Evolutionary conservation across 1,140 invertebrate genomes (phyloP), one percentile per base, ranked within the genome.

Genomic region (Berghia stephanieae): DNA sequence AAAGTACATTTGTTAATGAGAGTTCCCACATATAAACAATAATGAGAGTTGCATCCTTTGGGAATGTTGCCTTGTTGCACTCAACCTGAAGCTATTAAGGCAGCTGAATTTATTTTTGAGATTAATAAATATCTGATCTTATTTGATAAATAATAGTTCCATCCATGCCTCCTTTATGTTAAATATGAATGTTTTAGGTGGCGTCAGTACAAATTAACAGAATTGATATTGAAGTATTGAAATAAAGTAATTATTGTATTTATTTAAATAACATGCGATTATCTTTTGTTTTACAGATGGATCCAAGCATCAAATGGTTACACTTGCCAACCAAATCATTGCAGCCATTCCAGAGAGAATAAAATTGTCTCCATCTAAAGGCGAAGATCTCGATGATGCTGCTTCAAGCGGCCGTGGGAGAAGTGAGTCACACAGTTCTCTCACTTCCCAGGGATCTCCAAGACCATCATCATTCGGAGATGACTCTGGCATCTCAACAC

Each of bases 321-420:
- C 96, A 72, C 91, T 99, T 85, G 97, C 97, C 67, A 96, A 98
- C 88, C 96, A 98, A 91, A 98, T 99, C 83, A 98, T 99, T 85
- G 97, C 96, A 46, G 97, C 97, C 10, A 96, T 98, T 92, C 97
- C 97, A 73, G 96, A 98, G 82, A 92, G 96, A 84, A 98, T 98
- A 86, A 99, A 98, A 79, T 76, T 84, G 18, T 88, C 84, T 40
- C 86, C 87, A 4, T 82, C 85, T 27, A 83, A 84, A n/a, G 78
- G 77, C 18, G 86, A 86, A n/a, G 83, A 84, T 13, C 63, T 46
- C 42, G 83, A 84, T 38, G 72, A 77, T 36, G 78, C 71, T 40
- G 79, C 77, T 21, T 73, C 77, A 42, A 79, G 73, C 27, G 69
- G 81, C n/a, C 68, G 86, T 21, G 85, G 86, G 38, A 80, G 88